Evolutionary conservation across 2,113 vertebrate species (phyloP).

Genomic region (Acrocephalus arundinaceus): DNA sequence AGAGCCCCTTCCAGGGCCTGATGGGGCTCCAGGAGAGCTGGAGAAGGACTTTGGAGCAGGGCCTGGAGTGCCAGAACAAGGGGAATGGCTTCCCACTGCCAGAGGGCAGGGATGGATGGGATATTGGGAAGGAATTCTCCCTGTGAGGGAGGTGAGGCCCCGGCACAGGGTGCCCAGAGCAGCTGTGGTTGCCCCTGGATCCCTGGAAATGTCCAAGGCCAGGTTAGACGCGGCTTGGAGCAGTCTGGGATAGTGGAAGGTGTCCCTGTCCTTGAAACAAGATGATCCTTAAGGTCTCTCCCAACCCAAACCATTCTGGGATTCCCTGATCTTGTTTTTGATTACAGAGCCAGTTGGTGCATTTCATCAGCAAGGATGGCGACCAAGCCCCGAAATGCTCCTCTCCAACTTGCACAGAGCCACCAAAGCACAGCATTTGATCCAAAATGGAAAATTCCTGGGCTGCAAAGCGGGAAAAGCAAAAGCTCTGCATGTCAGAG

Average conservation of each 20-base stretch:
- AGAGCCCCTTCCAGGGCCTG: background rate
- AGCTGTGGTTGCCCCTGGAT: background rate
- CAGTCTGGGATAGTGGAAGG: rapidly evolving
- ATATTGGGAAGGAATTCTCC: rapidly evolving
- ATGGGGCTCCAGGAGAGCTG: background rate
- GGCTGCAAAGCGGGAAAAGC: background rate
- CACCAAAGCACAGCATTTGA: rapidly evolving
- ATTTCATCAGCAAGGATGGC: rapidly evolving
- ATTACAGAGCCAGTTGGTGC: background rate
- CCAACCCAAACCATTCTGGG: background rate
- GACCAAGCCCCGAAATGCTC: rapidly evolving
- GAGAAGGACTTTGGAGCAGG: background rate
- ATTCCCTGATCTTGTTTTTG: background rate
- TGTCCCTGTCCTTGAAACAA: background rate
- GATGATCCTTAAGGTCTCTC: background rate
- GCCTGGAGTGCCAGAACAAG: background rate
- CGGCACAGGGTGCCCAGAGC: background rate
- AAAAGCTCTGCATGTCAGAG: rapidly evolving
- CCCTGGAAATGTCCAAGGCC: background rate
- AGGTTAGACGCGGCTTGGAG: rapidly evolving
- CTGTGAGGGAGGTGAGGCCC: rapidly evolving
- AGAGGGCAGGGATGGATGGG: rapidly evolving
- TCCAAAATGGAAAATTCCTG: background rate
- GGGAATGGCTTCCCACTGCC: background rate
- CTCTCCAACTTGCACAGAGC: background rate